These are phyloP conservation scores for Apis mellifera DNA, from an alignment of 1,140 invertebrate species.

Conservation along the genomic window Amel_HAv3.1 CM009938.2:7335501-7336000, in stretches of 20 bases:
- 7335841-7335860: not conserved
- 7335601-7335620: not conserved
- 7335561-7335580: constrained; percentile 61
- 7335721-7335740: constrained; percentile 70
- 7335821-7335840: not conserved
- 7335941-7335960: constrained; percentile 61
- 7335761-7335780: constrained; percentile 41
- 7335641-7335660: constrained; percentile 76
- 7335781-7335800: constrained; percentile 14
- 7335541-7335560: constrained; percentile 72
- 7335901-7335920: constrained; percentile 58
- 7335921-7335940: constrained; percentile 62
- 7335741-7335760: constrained; percentile 67
- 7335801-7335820: constrained; percentile 70
- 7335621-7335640: constrained; percentile 60
- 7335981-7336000: constrained; percentile 68
- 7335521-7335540: constrained; percentile 72
- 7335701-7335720: constrained; percentile 72
- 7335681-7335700: constrained; percentile 75
- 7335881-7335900: constrained; percentile 64
- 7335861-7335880: constrained; percentile 34
- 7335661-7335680: constrained; percentile 75
- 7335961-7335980: constrained; percentile 67
- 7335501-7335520: constrained; percentile 76
- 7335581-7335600: constrained; percentile 1